phyloP scores from a whole-genome alignment of 2,888 invertebrate genomes.

The Diarsia dahlii region DNA sequence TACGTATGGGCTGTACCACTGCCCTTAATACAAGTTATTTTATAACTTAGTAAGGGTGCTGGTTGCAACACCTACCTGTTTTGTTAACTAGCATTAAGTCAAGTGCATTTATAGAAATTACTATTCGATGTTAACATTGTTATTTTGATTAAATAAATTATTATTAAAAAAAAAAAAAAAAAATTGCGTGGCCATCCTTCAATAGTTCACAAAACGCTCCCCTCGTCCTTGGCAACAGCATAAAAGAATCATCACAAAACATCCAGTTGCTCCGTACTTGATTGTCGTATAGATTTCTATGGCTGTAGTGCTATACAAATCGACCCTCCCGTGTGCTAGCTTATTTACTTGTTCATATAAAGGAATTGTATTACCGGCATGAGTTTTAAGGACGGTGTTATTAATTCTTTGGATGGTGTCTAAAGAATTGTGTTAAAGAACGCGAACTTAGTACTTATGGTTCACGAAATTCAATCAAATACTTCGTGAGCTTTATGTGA shows the following conservation, averaged over 20 bases:
- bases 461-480: background rate
- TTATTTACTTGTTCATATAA: constrained; percentile 7
- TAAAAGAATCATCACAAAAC: constrained; percentile 38
- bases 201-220: constrained; percentile 18
- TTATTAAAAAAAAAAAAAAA: too few species aligned
- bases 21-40: too few species aligned
- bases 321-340: constrained; percentile 14
- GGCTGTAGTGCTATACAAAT: constrained; percentile 11
- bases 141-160: too few species aligned
- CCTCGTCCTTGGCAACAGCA: constrained; percentile 31
- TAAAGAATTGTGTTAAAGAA: background rate
- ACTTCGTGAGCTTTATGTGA: too few species aligned
- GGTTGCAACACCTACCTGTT: too few species aligned
- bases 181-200: constrained; percentile 3
- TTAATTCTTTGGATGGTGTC: background rate
- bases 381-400: constrained; percentile 14
- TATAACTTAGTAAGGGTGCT: too few species aligned
- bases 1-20: too few species aligned
- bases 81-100: too few species aligned
- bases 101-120: too few species aligned
- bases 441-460: background rate
- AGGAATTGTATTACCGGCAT: constrained; percentile 13
- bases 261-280: constrained; percentile 5
- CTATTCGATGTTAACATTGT: too few species aligned
- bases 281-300: constrained; percentile 30